phyloP scores from a whole-genome alignment of 2,113 vertebrate species.

The Varanus salvator region DNA sequence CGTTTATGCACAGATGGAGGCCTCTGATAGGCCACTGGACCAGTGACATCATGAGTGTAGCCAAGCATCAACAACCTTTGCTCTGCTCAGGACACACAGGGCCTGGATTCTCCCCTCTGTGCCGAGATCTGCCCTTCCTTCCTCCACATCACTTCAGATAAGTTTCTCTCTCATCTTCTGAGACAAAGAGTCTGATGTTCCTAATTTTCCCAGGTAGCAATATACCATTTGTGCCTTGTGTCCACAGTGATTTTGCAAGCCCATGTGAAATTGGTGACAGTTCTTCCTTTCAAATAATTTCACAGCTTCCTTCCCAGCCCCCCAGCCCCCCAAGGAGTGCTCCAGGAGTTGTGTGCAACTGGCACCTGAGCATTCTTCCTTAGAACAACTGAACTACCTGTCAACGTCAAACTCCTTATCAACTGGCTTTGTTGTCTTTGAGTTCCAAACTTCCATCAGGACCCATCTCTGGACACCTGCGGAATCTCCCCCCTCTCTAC shows the following conservation, averaged over 20 bases:
- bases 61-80: not conserved
- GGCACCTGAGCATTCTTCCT: not conserved
- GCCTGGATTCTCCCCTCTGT: not conserved
- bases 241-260: not conserved
- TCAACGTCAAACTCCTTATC: not conserved
- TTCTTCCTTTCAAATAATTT: not conserved
- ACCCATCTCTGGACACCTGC: not conserved
- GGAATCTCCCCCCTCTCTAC: fast-evolving
- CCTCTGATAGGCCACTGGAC: not conserved
- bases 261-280: not conserved
- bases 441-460: not conserved
- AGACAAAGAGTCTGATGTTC: not conserved
- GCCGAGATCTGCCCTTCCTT: not conserved
- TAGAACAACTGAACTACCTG: not conserved
- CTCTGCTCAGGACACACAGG: not conserved
- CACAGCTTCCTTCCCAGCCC: fast-evolving
- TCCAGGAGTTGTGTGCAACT: not conserved
- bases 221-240: not conserved
- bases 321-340: fast-evolving
- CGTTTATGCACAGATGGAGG: not conserved
- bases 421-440: not conserved
- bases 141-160: not conserved
- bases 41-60: not conserved
- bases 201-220: fast-evolving
- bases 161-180: not conserved